A percentile compares a stretch with the other conserved stretches of the same genome.
These are phyloP conservation scores for Drosophila tristis DNA, from an alignment of 1,140 invertebrate genomes.

Conservation along the genomic window DNA sequence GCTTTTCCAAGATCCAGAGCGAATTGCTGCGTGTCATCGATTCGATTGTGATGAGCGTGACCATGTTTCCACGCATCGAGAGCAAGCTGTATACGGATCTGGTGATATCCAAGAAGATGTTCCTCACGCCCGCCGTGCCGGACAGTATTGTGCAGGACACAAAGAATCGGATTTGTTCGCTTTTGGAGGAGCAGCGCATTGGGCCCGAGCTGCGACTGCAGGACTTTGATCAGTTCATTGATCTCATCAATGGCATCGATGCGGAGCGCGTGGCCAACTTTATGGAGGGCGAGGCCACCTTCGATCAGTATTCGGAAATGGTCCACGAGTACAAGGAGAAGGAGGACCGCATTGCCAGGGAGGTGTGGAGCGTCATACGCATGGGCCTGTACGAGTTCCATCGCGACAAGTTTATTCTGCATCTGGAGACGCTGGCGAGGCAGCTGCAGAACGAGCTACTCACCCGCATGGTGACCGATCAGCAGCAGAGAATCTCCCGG, in stretches of 20 bases:
- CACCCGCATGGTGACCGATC: conserved; percentile 90
- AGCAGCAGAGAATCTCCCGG: conserved; percentile 89
- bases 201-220: conserved; percentile 88
- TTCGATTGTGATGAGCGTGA: conserved; percentile 89
- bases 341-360: conserved; percentile 87
- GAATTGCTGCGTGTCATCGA: conserved; percentile 90
- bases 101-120: conserved; percentile 63
- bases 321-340: conserved; percentile 88
- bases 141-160: conserved; percentile 87
- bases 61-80: conserved; percentile 90
- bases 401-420: conserved; percentile 91
- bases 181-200: conserved; percentile 89
- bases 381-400: conserved; percentile 95
- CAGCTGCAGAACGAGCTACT: conserved; percentile 89
- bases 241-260: conserved; percentile 90
- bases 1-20: conserved; percentile 90
- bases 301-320: conserved; percentile 88
- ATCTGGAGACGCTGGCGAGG: conserved; percentile 89
- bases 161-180: conserved; percentile 85
- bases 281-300: conserved; percentile 87
- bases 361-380: conserved; percentile 88
- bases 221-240: conserved; percentile 93
- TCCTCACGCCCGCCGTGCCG: conserved; percentile 88
- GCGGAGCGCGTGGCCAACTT: conserved; percentile 88
- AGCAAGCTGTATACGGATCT: conserved; percentile 76